Conservation (phyloP, 2,797 vertebrate species). For the Bovichtus diacanthus region DNA sequence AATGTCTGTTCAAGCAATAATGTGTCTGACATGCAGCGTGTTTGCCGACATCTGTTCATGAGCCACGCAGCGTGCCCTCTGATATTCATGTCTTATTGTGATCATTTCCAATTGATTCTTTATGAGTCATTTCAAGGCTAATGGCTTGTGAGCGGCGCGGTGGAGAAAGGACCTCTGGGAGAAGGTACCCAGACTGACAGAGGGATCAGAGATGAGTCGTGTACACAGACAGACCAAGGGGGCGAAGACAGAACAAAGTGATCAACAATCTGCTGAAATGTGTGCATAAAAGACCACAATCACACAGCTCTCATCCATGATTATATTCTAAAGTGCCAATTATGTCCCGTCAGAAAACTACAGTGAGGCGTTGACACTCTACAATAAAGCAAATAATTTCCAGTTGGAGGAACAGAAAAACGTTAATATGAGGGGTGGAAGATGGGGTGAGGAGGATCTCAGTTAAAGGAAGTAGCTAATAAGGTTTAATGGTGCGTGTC, state of each 20-base stretch:
- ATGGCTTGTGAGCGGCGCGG: conserved; percentile 87
- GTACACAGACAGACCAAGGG: conserved; percentile 52
- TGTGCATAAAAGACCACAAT: conserved; percentile 94
- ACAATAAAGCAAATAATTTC: conserved; percentile 99
- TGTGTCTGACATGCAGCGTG: conserved; percentile 58
- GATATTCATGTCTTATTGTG: conserved; percentile 77
- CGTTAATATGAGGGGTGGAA: conserved; percentile 99
- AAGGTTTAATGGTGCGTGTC: conserved; percentile 99
- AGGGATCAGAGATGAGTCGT: conserved; percentile 62
- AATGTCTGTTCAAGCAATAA: conserved; percentile 72
- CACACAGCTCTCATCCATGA: conserved; percentile 92
- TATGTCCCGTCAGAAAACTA: conserved; percentile 96
- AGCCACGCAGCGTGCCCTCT: conserved; percentile 57
- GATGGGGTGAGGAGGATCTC: conserved; percentile 95
- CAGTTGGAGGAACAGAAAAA: conserved; percentile 99
- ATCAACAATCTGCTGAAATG: conserved; percentile 91
- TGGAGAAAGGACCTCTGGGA: conserved; percentile 74
- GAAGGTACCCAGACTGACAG: conserved; percentile 71
- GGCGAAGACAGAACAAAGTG: conserved; percentile 65
- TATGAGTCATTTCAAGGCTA: conserved; percentile 93
- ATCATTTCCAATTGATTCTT: conserved; percentile 86
- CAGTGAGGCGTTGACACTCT: conserved; percentile 97
- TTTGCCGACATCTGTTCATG: conserved; percentile 72
- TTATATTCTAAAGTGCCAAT: conserved; percentile 99
- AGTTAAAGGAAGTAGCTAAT: conserved; percentile 99